Evolutionary conservation across 2,797 vertebrate genomes (phyloP).

Genomic region (Xenentodon cancila): DNA sequence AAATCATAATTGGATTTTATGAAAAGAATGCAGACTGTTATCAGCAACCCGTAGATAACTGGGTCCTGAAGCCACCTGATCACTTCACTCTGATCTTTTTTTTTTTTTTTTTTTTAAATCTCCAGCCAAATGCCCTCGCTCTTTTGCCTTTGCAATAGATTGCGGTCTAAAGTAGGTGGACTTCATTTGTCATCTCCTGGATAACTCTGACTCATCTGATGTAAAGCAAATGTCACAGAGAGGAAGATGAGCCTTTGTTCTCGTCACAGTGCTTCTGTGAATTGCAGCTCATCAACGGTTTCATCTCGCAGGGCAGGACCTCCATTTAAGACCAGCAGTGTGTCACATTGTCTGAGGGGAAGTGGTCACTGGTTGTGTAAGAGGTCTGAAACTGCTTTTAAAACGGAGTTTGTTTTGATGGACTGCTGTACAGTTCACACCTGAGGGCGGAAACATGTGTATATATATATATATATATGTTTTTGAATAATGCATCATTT

Average conservation of each 20-base stretch:
- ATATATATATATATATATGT: neutral
- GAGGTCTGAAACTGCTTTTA: neutral
- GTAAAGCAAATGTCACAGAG: slow-evolving; percentile 16
- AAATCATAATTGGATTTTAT: slow-evolving; percentile 65
- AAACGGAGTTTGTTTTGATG: slow-evolving; percentile 10
- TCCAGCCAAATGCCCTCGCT: slow-evolving; percentile 9
- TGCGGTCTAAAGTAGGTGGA: slow-evolving; percentile 47
- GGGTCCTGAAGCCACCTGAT: slow-evolving; percentile 32
- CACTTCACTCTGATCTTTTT: slow-evolving; percentile 14
- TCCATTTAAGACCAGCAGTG: slow-evolving; percentile 40
- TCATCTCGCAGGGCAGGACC: slow-evolving; percentile 42
- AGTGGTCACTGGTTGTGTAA: slow-evolving; percentile 23
- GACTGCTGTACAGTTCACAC: slow-evolving; percentile 9
- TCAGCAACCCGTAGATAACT: slow-evolving; percentile 24
- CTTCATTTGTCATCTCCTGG: slow-evolving; percentile 25
- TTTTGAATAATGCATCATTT: too few species aligned
- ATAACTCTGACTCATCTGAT: slow-evolving; percentile 23
- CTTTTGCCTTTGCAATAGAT: slow-evolving; percentile 41
- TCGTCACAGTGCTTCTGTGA: slow-evolving; percentile 31
- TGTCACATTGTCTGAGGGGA: neutral
- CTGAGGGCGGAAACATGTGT: slow-evolving; percentile 6
- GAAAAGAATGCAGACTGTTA: slow-evolving; percentile 43
- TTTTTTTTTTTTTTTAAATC: neutral
- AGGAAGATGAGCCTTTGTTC: slow-evolving; percentile 44
- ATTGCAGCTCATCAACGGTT: slow-evolving; percentile 51